Evolutionary conservation across 2,888 invertebrate genomes (phyloP), one percentile per base, ranked within the genome.

Genomic region (Smittia sp.): DNA sequence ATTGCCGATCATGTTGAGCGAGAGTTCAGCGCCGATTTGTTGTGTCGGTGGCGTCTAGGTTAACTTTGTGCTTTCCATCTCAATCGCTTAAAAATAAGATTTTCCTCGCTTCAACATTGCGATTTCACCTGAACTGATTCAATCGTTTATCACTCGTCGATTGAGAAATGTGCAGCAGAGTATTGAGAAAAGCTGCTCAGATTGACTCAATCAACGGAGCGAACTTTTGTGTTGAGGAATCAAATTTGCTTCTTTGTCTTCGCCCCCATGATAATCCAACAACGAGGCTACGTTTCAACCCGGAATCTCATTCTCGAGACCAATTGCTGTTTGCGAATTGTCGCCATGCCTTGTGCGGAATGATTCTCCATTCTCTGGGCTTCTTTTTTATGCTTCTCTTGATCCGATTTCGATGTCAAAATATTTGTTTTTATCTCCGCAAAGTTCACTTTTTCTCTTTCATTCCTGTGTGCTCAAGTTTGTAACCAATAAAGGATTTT

Each of bases 371-470:
- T n/a, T 15, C 32, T 32, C 32, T 7, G n/a, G n/a, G 9, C 15
- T 58, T 58, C 58, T 18, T 22, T 20, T 58, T 58, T 58, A 58
- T 58, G 58, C 22, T 58, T 46, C 46, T 58, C 58, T 58, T 38
- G 38, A 67, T 67, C 67, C 67, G 67, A 38, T 67, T 67, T 67
- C 67, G 41, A 39, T 39, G 67, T 41, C 65, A 65, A 38, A 67
- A 39, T 67, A 22, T 67, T 67, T 67, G 27, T 27, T 67, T 66
- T 62, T 46, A 46, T 46, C 46, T 46, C 46, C 46, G 15, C 46
- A 46, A 46, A n/a, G 11, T 46, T 46, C 11, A 38, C 38, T 38
- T 38, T 11, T 39, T 7, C 7, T 39, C 18, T 52, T 18, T 52
- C 18, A 15, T 52, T 52, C 58, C 11, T 58, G 9, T 22, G 18